Percentiles rank a stretch among this genome's conserved stretches.
Evolutionary conservation across 92 coral and sea anemone genomes (phyloP).

Genomic region (Virgularia gustaviana): DNA sequence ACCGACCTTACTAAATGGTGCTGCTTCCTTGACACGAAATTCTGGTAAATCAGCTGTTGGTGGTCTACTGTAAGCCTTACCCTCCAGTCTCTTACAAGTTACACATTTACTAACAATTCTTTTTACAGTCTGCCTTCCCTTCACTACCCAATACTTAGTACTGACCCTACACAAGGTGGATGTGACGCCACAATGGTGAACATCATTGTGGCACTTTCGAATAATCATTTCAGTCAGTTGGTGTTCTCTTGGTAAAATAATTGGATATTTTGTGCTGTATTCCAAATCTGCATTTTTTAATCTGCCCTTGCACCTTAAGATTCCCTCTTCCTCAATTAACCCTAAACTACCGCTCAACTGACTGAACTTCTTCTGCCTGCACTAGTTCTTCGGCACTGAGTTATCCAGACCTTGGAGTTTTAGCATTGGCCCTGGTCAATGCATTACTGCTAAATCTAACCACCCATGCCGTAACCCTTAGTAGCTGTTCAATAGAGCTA

Average conservation of each 20-base stretch:
- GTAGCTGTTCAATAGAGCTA: neutral
- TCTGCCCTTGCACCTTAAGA: slow-evolving; percentile 48
- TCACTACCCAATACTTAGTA: slow-evolving; percentile 51
- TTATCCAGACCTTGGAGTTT: no score
- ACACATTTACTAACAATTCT: slow-evolving; percentile 33
- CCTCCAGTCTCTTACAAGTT: slow-evolving; percentile 28
- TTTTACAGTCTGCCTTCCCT: slow-evolving; percentile 45
- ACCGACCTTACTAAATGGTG: slow-evolving; percentile 39
- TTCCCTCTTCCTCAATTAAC: slow-evolving; percentile 14
- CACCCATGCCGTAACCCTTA: slow-evolving; percentile 22
- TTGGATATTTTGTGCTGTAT: slow-evolving; percentile 25
- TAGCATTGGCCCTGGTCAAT: no score
- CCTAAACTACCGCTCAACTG: neutral
- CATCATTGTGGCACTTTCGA: slow-evolving; percentile 29
- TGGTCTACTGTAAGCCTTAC: slow-evolving; percentile 28
- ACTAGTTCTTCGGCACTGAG: no score
- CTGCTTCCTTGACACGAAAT: slow-evolving; percentile 7
- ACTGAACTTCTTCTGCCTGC: neutral
- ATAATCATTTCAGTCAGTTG: slow-evolving; percentile 24
- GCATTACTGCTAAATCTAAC: no score
- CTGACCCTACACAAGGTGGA: slow-evolving; percentile 48
- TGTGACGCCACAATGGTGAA: slow-evolving; percentile 47
- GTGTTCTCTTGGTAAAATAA: slow-evolving; percentile 50
- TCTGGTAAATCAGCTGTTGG: slow-evolving; percentile 41
- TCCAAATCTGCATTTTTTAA: slow-evolving; percentile 39